Conservation (phyloP, 92 coral and sea anemone species). For the Zoanthus solanderi region DNA sequence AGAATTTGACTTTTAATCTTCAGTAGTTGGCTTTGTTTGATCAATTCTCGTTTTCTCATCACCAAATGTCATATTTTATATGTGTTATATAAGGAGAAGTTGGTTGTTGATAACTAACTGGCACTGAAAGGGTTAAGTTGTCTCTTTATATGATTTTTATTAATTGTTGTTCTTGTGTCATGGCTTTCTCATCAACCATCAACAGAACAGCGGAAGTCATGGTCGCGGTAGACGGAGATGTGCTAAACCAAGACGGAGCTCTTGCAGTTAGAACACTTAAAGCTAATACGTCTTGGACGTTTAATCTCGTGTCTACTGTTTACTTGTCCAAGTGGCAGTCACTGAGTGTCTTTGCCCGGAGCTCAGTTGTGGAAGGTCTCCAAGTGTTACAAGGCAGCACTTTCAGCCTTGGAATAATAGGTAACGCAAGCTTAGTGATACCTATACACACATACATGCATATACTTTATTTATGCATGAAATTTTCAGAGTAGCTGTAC, state of each 20-base stretch:
- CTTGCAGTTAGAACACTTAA: slow-evolving; percentile 18
- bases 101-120: no score
- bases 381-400: slow-evolving; percentile 31
- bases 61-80: no score
- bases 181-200: not conserved
- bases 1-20: no score
- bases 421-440: not conserved
- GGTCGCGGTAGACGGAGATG: slow-evolving; percentile 38
- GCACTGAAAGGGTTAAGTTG: no score
- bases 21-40: no score
- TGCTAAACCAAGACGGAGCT: slow-evolving; percentile 26
- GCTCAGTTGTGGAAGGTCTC: slow-evolving; percentile 39
- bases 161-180: not conserved
- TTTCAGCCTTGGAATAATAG: slow-evolving; percentile 15
- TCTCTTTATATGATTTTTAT: no score
- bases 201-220: slow-evolving; percentile 31
- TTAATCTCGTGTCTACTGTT: slow-evolving; percentile 31
- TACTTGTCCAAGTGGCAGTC: slow-evolving; percentile 46
- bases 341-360: slow-evolving; percentile 13
- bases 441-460: no score
- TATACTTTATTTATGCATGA: no score
- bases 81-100: no score
- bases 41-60: no score
- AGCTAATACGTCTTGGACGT: slow-evolving; percentile 30
- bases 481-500: no score